Evolutionary conservation across 2,113 vertebrate species (phyloP).

Genomic region (Rhadina sibilatrix): DNA sequence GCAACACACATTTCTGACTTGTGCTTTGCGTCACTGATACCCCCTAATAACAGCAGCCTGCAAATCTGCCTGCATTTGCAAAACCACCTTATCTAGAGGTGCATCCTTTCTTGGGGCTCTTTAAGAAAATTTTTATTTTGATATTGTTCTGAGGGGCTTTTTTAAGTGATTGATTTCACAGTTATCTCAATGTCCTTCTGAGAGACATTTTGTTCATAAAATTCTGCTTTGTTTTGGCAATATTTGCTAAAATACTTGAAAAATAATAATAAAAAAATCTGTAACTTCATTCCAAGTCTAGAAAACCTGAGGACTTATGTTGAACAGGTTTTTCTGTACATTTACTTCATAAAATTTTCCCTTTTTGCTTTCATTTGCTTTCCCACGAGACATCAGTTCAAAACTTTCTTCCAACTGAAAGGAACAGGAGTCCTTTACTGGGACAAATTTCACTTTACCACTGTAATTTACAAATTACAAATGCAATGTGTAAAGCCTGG

Average conservation of each 20-base stretch:
- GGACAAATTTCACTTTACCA: not conserved
- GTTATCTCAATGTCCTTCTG: not conserved
- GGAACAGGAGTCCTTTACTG: not conserved
- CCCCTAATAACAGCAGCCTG: not conserved
- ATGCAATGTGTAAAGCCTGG: not conserved
- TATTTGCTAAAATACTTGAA: not conserved
- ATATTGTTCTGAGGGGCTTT: not conserved
- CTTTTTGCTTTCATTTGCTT: not conserved
- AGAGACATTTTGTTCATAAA: not conserved
- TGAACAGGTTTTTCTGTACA: not conserved
- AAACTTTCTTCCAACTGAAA: not conserved
- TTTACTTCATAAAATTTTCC: not conserved
- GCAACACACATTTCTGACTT: slow-evolving; percentile 24
- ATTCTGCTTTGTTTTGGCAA: not conserved
- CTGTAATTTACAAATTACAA: not conserved
- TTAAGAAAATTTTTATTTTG: not conserved
- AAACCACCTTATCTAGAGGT: not conserved
- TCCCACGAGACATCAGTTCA: not conserved
- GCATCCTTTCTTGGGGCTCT: not conserved
- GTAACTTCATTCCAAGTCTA: not conserved
- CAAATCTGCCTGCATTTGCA: slow-evolving; percentile 32
- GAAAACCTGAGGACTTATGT: not conserved
- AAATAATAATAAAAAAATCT: not conserved
- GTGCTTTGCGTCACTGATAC: slow-evolving; percentile 38
- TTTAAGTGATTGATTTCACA: not conserved